Base-by-base conservation (phyloP, 1,140 invertebrate genomes). In the Lasioglossum baleicum region DNA sequence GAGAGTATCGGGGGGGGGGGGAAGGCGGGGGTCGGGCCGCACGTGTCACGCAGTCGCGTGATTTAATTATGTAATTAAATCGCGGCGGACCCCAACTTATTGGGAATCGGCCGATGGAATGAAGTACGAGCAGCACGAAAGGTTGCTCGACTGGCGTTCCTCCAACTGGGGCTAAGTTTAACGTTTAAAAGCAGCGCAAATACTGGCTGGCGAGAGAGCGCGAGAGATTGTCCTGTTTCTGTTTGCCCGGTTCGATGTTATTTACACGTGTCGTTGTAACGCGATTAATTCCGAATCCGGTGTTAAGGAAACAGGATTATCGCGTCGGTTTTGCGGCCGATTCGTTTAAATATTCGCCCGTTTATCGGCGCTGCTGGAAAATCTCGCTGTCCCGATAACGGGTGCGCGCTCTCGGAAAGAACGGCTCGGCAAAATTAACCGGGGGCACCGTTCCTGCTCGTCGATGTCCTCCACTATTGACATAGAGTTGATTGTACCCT, bases 401-500 rank as follows among this genome's bases (percentile, higher is more conserved):
- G 17, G 15, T 5, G 51, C 51, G 15, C 10, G 10, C 42, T 11
- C 44, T 10, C 48, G 44, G 58, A 20, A 80, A 75, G 83, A 80
- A 80, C 53, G 42, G 51, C 2, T n/a, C 20, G 22, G 66, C 68
- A 60, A 67, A 66, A 80, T 69, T n/a, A 67, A 56, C 67, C 70
- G 35, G 66, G 22, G 42, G 35, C 15, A 53, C 15, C 72, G 60
- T 48, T 48, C 44, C 44, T 10, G 31, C 20, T 15, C 68, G 63
- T 40, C 20, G 17, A 20, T 11, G 63, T 60, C 58, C 53, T 35
- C 73, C 63, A 61, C 70, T 64, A 84, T 84, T 75, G 69, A 60
- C 83, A 61, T 81, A 35, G 53, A 71, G 80, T 63, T 74, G 83
- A 85, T 81, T 73, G 66, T 56, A 58, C 48, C 42, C 51, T 58